Evolutionary conservation across 2,113 vertebrate species (phyloP).

Genomic region (Natator depressus): DNA sequence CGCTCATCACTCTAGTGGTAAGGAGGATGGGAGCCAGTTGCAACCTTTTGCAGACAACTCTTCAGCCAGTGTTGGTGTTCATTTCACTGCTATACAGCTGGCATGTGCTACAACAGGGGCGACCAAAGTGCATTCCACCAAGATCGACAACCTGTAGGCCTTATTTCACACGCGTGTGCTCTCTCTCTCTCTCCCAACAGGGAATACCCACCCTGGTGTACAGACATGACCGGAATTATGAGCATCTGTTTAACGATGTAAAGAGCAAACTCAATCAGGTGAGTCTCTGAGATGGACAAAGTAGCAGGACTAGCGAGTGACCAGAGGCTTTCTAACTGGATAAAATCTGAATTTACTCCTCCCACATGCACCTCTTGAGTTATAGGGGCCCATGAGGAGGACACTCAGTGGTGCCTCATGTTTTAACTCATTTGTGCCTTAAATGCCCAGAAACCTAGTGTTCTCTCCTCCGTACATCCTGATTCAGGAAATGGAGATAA

Average conservation of each 20-base stretch:
- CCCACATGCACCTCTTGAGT: neutral
- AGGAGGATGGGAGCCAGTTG: neutral
- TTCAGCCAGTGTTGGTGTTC: neutral
- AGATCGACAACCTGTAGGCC: rapidly evolving
- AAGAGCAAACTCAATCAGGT: slow-evolving; percentile 88
- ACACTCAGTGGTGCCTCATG: neutral
- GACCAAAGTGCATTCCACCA: neutral
- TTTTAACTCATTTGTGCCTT: neutral
- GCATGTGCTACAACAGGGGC: neutral
- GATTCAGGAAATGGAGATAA: neutral
- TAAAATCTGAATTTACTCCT: neutral
- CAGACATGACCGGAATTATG: slow-evolving; percentile 91
- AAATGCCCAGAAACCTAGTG: rapidly evolving
- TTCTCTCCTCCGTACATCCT: neutral
- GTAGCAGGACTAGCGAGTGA: neutral
- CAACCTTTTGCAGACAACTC: neutral
- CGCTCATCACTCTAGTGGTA: slow-evolving; percentile 86
- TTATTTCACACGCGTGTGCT: neutral
- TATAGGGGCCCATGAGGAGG: neutral
- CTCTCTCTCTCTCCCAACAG: slow-evolving; percentile 63
- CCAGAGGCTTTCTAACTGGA: neutral
- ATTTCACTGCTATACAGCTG: neutral
- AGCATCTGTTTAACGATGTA: slow-evolving; percentile 86
- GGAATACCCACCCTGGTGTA: slow-evolving; percentile 91
- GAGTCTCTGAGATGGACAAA: slow-evolving; percentile 32